Conservation (phyloP, 2,113 vertebrate genomes). For the Chaetodon trifascialis region DNA sequence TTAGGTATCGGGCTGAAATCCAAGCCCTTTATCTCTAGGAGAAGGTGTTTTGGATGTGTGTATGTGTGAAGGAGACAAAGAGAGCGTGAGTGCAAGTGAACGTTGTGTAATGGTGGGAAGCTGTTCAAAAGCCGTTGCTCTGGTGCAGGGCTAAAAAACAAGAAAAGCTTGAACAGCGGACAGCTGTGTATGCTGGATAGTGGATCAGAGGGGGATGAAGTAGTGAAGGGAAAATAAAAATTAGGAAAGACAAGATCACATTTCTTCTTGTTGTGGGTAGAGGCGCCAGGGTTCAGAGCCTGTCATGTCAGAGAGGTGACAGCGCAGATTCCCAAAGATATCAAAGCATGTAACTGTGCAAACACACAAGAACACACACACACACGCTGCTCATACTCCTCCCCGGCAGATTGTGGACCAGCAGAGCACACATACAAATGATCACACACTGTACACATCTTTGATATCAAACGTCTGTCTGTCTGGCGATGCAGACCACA, state of each 20-base stretch:
- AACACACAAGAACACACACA: slow-evolving; percentile 32
- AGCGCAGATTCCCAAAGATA: slow-evolving; percentile 26
- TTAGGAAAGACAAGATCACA: slow-evolving; percentile 30
- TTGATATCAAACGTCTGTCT: slow-evolving; percentile 47
- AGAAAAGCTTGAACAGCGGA: slow-evolving; percentile 58
- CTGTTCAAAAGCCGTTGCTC: slow-evolving; percentile 80
- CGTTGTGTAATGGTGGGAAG: slow-evolving; percentile 80
- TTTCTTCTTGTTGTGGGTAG: slow-evolving; percentile 51
- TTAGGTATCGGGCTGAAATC: slow-evolving; percentile 71
- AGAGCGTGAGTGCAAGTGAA: slow-evolving; percentile 72
- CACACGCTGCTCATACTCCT: slow-evolving; percentile 10
- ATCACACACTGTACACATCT: slow-evolving; percentile 19
- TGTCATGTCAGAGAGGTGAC: slow-evolving; percentile 56
- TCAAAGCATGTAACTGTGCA: slow-evolving; percentile 26
- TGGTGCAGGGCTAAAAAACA: slow-evolving; percentile 69
- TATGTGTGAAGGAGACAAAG: slow-evolving; percentile 70
- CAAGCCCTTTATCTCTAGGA: slow-evolving; percentile 79
- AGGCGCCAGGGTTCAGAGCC: slow-evolving; percentile 37
- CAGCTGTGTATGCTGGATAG: slow-evolving; percentile 65
- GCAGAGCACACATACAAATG: neutral
- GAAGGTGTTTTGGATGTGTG: slow-evolving; percentile 80
- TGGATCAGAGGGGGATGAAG: slow-evolving; percentile 35
- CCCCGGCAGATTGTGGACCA: neutral
- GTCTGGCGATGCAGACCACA: slow-evolving; percentile 44
- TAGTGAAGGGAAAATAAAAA: slow-evolving; percentile 22